Conservation (phyloP, 1,140 invertebrate genomes). For the Hyphantria cunea region DNA sequence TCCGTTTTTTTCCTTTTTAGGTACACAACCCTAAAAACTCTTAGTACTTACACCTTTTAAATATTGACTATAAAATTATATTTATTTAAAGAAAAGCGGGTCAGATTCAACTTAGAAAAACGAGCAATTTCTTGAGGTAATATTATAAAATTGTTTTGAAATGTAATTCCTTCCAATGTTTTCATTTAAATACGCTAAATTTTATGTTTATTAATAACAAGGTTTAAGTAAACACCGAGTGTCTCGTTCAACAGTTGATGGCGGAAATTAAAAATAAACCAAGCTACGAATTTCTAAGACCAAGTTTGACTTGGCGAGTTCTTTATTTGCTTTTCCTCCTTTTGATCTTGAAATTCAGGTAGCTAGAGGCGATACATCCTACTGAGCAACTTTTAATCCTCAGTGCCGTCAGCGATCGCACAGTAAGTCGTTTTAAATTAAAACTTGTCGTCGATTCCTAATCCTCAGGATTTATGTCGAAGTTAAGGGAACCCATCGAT, state of each 20-base stretch:
- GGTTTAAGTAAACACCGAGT: constrained; percentile 9
- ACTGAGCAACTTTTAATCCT: constrained; percentile 42
- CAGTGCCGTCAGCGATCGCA: constrained; percentile 43
- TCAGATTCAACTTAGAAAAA: too few species aligned
- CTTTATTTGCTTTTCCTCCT: constrained; percentile 37
- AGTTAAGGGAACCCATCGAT: constrained; percentile 36
- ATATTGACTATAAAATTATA: too few species aligned
- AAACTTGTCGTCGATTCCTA: constrained; percentile 51
- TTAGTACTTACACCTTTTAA: too few species aligned
- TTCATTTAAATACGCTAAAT: neutral
- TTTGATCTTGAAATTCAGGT: constrained; percentile 33
- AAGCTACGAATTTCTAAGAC: constrained; percentile 3
- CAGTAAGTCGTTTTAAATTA: constrained; percentile 69
- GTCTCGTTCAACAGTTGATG: constrained; percentile 4
- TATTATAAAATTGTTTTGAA: too few species aligned
- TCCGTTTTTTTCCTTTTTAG: too few species aligned
- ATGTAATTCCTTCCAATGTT: neutral
- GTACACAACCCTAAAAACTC: too few species aligned
- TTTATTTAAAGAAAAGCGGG: too few species aligned
- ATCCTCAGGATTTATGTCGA: constrained; percentile 40
- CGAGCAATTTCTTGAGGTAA: too few species aligned
- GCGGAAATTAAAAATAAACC: constrained; percentile 29
- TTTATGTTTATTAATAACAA: constrained; percentile 1
- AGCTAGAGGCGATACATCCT: constrained; percentile 34
- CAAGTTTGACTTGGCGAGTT: constrained; percentile 27